These are phyloP conservation scores for Gryon sp. DNA, from an alignment of 1,140 invertebrate species.

Conservation along the genomic window DNA sequence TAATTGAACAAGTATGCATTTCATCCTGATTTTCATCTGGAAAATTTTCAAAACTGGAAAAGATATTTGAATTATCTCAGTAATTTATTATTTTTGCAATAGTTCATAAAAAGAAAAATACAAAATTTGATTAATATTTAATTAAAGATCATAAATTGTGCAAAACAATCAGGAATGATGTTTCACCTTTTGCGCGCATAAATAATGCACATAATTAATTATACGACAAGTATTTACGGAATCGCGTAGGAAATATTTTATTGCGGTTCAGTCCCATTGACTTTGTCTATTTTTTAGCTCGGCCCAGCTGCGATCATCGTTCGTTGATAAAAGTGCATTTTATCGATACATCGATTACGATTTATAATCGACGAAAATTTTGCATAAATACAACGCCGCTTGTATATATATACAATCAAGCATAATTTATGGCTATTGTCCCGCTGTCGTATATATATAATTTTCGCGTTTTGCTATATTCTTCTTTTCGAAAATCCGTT, in stretches of 20 bases:
- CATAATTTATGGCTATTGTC: constrained; percentile 52
- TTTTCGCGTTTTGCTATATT: background rate
- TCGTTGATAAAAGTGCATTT: constrained; percentile 48
- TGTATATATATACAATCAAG: constrained; percentile 46
- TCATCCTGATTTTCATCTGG: too few species aligned
- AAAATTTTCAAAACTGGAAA: too few species aligned
- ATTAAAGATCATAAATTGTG: too few species aligned
- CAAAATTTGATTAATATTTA: too few species aligned
- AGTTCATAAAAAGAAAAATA: too few species aligned
- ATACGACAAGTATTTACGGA: constrained; percentile 24
- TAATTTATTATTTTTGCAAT: too few species aligned
- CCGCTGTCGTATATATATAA: constrained; percentile 18
- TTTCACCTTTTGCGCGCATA: constrained; percentile 24
- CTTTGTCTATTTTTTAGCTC: constrained; percentile 2
- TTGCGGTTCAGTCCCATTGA: constrained; percentile 21
- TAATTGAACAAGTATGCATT: too few species aligned
- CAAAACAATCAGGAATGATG: too few species aligned
- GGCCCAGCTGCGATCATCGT: constrained; percentile 14
- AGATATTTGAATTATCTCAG: too few species aligned
- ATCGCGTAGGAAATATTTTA: constrained; percentile 37
- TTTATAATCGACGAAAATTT: constrained; percentile 49
- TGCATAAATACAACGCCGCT: constrained; percentile 61
- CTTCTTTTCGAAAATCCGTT: constrained; percentile 36
- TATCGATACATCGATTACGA: constrained; percentile 57
- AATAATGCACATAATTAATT: constrained; percentile 56